Base-by-base conservation (phyloP, 2,888 invertebrate genomes). In the Hemicrepidius hirtus region DNA sequence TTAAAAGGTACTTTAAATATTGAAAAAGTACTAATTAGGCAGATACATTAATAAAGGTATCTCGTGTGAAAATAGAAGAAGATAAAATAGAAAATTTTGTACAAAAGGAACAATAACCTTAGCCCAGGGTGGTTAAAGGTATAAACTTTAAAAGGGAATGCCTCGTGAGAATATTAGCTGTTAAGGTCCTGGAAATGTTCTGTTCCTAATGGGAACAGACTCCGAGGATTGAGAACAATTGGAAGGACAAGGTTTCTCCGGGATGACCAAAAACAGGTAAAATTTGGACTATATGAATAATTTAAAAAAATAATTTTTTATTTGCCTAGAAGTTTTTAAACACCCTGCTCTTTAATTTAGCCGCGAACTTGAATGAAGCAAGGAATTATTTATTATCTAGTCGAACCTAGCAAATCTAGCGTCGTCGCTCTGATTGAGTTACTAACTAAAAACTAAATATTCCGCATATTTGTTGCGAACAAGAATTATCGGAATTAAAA, bases 151-250 rank as follows among this genome's bases (percentile, higher is more conserved):
- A 49, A n/a, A 50, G 63, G 69, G 69, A 63, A 69, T 41, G 55
- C 16, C 41, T 28, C 69, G 69, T 69, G 69, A 69, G 69, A 69
- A 69, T 62, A 50, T 63, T 69, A 69, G 50, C 69, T 69, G 63
- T 41, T 63, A 37, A 53, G 53, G 62, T 63, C 63, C 62, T 63
- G 68, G 55, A 55, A 40, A 68, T 50, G 44, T 24, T 50, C 28
- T 57, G 62, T 32, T 35, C 64, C 63, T 21, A 63, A 53, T 41
- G 69, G 69, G 69, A 69, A 41, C 49, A 50, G 32, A 62, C 35
- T 64, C 37, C 32, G 64, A 64, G 50, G 20, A 63, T 24, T 16
- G 64, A 64, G 64, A 50, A 50, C 64, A 64, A 64, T 64, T 64
- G 64, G 40, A 16, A 13, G 49, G 16, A 4, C n/a, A 32, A 44